phyloP scores from a whole-genome alignment of 2,113 vertebrate species.

The Cyprinus carpio region DNA sequence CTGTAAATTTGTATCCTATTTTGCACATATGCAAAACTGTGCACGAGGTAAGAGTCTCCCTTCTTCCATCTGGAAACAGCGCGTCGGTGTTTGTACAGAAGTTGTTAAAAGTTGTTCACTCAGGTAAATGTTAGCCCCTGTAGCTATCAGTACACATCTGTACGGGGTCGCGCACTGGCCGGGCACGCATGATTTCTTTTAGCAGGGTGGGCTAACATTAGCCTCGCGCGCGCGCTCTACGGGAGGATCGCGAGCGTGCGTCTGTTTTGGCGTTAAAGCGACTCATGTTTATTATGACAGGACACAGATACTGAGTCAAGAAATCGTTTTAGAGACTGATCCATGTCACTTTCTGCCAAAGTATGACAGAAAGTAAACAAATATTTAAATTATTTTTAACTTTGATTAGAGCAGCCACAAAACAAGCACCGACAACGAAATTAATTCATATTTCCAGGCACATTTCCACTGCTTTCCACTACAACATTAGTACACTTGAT shows the following conservation, averaged over 20 bases:
- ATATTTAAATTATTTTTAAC: too few species aligned
- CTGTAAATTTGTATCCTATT: background rate
- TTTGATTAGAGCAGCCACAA: background rate
- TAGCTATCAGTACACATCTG: too few species aligned
- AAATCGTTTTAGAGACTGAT: background rate
- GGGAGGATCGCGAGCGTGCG: constrained; percentile 5
- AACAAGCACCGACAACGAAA: background rate
- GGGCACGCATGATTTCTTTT: constrained; percentile 19
- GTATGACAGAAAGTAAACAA: background rate
- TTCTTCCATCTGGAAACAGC: background rate
- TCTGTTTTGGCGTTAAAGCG: background rate
- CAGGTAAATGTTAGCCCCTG: constrained; percentile 49
- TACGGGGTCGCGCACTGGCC: too few species aligned
- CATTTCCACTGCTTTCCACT: background rate
- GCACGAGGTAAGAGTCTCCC: constrained; percentile 38
- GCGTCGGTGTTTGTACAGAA: constrained; percentile 20
- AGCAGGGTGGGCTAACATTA: constrained; percentile 36
- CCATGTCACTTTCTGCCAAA: background rate
- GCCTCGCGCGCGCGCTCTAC: background rate
- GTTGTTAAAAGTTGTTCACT: constrained; percentile 43
- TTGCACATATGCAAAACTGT: constrained; percentile 24
- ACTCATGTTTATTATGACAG: background rate
- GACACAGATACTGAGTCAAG: background rate
- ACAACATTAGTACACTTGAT: background rate
- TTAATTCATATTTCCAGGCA: background rate